Percentiles rank a stretch among this genome's conserved stretches.
Evolutionary conservation across 2,888 invertebrate species (phyloP).

Genomic region (Microctonus hyperodae): DNA sequence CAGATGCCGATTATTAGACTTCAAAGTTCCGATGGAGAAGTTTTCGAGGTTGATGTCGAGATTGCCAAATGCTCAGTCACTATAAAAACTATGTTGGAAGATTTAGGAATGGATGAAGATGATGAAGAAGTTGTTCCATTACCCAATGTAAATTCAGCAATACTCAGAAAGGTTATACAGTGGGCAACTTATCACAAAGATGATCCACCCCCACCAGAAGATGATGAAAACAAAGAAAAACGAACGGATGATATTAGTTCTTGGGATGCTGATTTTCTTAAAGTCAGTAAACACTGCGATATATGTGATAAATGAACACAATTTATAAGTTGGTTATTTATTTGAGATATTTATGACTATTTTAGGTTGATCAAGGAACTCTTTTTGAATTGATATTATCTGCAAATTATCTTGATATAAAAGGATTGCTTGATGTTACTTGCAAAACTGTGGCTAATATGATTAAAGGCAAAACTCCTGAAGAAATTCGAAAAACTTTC

Average conservation of each 20-base stretch:
- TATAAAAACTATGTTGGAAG: constrained; percentile 98
- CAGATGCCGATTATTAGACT: constrained; percentile 94
- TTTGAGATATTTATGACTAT: neutral
- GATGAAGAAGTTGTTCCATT: constrained; percentile 95
- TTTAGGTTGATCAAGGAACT: constrained; percentile 90
- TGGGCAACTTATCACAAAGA: constrained; percentile 96
- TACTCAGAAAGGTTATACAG: constrained; percentile 91
- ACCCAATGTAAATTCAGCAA: constrained; percentile 97
- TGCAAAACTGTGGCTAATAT: constrained; percentile 99
- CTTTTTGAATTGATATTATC: constrained; percentile 96
- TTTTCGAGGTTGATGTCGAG: constrained; percentile 95
- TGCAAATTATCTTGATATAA: constrained; percentile 96
- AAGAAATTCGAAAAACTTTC: constrained; percentile 95
- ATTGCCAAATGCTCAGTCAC: constrained; percentile 98
- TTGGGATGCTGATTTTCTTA: constrained; percentile 99
- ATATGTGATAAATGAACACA: neutral
- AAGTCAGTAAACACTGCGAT: constrained; percentile 62
- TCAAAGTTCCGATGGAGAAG: constrained; percentile 94
- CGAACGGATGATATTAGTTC: constrained; percentile 98
- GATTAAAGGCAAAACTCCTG: constrained; percentile 98
- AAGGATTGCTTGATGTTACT: constrained; percentile 94
- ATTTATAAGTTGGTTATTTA: neutral
- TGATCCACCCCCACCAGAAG: constrained; percentile 94
- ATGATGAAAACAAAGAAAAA: constrained; percentile 97
- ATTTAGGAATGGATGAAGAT: constrained; percentile 89